Conservation (phyloP, 2,113 vertebrate genomes). For the Barnardius zonarius region DNA sequence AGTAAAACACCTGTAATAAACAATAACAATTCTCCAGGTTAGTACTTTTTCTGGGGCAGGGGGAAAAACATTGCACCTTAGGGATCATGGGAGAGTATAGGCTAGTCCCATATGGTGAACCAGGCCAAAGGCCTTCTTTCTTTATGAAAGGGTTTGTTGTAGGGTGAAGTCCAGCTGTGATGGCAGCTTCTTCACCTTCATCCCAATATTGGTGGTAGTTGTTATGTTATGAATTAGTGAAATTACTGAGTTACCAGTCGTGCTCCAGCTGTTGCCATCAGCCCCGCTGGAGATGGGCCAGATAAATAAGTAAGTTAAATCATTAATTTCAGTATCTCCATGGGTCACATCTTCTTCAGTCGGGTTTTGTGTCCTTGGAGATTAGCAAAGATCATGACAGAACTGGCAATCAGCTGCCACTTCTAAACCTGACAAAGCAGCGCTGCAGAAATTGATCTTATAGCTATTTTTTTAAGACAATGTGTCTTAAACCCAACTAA, state of each 20-base stretch:
- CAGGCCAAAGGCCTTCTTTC: background rate
- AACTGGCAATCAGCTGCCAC: background rate
- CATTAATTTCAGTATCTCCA: background rate
- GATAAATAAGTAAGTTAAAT: background rate
- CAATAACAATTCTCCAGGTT: conserved; percentile 94
- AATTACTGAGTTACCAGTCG: background rate
- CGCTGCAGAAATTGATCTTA: background rate
- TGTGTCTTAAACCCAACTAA: background rate
- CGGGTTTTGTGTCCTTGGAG: background rate
- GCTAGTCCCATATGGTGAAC: background rate
- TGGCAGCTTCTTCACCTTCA: background rate
- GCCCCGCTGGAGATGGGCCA: background rate
- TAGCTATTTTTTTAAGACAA: background rate
- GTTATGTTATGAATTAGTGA: background rate
- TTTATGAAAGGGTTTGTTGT: background rate
- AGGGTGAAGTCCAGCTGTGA: background rate
- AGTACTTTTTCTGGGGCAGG: background rate
- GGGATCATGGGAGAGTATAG: background rate
- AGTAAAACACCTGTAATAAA: conserved; percentile 91
- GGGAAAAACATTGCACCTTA: background rate
- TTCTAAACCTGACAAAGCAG: background rate
- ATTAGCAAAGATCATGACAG: background rate
- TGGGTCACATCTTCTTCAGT: background rate
- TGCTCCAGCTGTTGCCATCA: background rate
- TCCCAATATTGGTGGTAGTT: background rate